Base-by-base conservation (phyloP, 2,888 invertebrate species). In the Callosobruchus maculatus region DNA sequence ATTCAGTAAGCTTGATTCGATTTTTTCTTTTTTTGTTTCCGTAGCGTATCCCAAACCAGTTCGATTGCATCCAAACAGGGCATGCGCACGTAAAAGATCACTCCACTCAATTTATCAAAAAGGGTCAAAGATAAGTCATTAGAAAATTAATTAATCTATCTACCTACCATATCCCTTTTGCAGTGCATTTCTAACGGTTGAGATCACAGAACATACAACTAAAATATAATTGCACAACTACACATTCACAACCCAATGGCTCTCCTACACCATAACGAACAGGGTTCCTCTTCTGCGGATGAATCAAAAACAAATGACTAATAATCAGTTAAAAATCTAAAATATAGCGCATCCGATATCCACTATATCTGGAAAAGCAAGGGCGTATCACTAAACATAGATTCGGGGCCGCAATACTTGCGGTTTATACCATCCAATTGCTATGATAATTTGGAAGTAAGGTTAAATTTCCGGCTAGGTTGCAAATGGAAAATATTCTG, bases 291-390 rank as follows among this genome's bases (percentile, higher is more conserved):
- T 68, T 71, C 2, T 67, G 67, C 67, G 72, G 74, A 72, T 31
- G 70, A 66, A 72, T 73, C 72, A 69, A 74, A 76, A 73, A 66
- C 31, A 72, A 77, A 72, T 77, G 77, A 72, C 71, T 75, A 74
- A 74, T 74, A 75, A 68, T 72, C 73, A 22, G 26, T 70, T 72
- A 71, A 73, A 74, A 74, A 75, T 73, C 71, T 72, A 70, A 77
- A 77, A 77, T 77, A 77, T 77, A 77, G 69, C 49, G 49, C 49
- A 49, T 49, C 49, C 9, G 49, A 49, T 18, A 49, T 49, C 49
- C 49, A 49, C 49, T 49, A 18, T 49, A 49, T 49, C 49, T 49
- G 49, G 49, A 1, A 1, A 18, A 18, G 13, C 49, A 49, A 49
- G 13, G 49, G 49, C 49, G 49, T 3, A 49, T 18, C 18, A 18